phyloP scores from a whole-genome alignment of 2,888 invertebrate genomes.

The Archaeoteleia sp. region DNA sequence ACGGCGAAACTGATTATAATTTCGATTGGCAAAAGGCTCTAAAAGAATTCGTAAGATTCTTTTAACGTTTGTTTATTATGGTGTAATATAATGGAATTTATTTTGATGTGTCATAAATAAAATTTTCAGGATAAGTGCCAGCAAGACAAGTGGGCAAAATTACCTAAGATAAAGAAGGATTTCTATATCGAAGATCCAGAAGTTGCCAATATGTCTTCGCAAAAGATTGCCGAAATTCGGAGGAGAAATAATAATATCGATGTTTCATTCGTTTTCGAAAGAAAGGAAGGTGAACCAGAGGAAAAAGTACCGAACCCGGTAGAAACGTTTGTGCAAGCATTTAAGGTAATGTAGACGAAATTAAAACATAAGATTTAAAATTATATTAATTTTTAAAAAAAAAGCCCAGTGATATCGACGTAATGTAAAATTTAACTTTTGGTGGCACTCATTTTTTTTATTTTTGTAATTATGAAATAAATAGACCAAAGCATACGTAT shows the following conservation, averaged over 20 bases:
- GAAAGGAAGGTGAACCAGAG: conserved; percentile 67
- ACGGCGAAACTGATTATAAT: too few species aligned
- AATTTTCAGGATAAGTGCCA: conserved; percentile 64
- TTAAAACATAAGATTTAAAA: too few species aligned
- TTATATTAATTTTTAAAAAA: too few species aligned
- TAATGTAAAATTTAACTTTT: too few species aligned
- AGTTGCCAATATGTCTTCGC: conserved; percentile 80
- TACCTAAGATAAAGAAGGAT: conserved; percentile 84
- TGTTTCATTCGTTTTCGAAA: conserved; percentile 80
- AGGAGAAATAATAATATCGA: conserved; percentile 83
- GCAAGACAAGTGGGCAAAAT: conserved; percentile 79
- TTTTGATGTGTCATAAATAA: too few species aligned
- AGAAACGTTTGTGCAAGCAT: conserved; percentile 84
- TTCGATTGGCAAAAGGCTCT: too few species aligned
- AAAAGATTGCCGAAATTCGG: conserved; percentile 81
- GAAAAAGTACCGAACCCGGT: conserved; percentile 85
- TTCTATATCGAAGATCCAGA: conserved; percentile 88
- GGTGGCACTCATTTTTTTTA: too few species aligned
- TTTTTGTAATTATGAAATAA: too few species aligned
- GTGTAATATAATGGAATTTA: conserved; percentile 12
- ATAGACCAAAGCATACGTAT: too few species aligned
- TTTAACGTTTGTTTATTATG: conserved; percentile 1
- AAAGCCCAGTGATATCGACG: too few species aligned
- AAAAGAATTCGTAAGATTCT: not conserved
- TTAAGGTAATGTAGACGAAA: conserved; percentile 63